phyloP scores from a whole-genome alignment of 2,113 vertebrate genomes.

The Trichomycterus rosablanca region DNA sequence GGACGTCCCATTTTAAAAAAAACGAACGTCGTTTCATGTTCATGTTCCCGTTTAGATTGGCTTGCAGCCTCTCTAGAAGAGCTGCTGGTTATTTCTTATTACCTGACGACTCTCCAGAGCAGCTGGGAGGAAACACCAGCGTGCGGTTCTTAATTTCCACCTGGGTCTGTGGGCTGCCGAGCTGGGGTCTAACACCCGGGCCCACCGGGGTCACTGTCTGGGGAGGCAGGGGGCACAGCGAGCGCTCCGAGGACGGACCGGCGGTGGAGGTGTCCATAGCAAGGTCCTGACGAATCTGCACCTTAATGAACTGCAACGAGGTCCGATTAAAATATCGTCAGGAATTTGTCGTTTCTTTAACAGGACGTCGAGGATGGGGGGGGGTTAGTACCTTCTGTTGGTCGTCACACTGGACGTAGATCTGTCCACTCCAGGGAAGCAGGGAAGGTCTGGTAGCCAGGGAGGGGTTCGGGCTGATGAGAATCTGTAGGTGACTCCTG shows the following conservation, averaged over 20 bases:
- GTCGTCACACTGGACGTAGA: slow-evolving; percentile 80
- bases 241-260: slow-evolving; percentile 43
- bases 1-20: too few relatives aligned
- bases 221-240: slow-evolving; percentile 49
- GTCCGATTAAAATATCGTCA: too few relatives aligned
- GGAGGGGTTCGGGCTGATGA: slow-evolving; percentile 88
- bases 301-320: slow-evolving; percentile 74
- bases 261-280: slow-evolving; percentile 55
- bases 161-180: slow-evolving; percentile 50
- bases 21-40: too few relatives aligned
- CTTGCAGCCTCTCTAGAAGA: too few relatives aligned
- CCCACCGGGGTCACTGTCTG: slow-evolving; percentile 59
- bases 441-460: slow-evolving; percentile 71
- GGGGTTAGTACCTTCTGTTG: slow-evolving; percentile 77
- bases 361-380: background rate
- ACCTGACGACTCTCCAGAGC: slow-evolving; percentile 81
- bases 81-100: too few relatives aligned
- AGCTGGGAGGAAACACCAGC: slow-evolving; percentile 75
- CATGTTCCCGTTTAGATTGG: too few relatives aligned
- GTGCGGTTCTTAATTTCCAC: slow-evolving; percentile 78
- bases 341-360: too few relatives aligned
- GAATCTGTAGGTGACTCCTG: slow-evolving; percentile 79
- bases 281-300: slow-evolving; percentile 76
- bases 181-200: slow-evolving; percentile 55
- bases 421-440: slow-evolving; percentile 87